phyloP scores from a whole-genome alignment of 2,113 vertebrate species.

The Epinephelus lanceolatus region DNA sequence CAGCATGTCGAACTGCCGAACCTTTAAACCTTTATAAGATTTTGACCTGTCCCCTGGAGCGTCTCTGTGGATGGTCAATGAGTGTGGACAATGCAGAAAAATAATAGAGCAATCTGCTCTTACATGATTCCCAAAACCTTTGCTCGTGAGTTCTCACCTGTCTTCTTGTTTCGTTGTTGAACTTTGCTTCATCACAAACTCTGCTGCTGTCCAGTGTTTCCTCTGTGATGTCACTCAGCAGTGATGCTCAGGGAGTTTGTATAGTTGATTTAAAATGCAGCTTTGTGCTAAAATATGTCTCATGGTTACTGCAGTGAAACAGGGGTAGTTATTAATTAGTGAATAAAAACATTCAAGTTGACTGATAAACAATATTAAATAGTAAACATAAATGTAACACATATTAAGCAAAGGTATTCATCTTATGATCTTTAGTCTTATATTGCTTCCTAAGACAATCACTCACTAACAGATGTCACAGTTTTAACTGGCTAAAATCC shows the following conservation, averaged over 20 bases:
- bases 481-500: no score
- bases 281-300: background rate
- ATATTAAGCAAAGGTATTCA: no score
- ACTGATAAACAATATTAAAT: no score
- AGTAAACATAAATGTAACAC: no score
- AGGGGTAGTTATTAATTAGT: background rate
- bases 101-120: background rate
- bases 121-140: background rate
- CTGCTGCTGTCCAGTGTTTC: conserved; percentile 28
- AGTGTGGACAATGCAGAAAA: background rate
- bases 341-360: background rate
- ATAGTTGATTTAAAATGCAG: background rate
- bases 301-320: background rate
- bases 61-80: background rate
- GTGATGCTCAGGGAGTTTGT: background rate
- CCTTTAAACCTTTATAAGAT: no score
- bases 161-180: background rate
- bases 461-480: no score
- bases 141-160: conserved; percentile 4
- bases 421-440: no score
- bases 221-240: conserved; percentile 11
- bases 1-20: no score
- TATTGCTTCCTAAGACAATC: no score
- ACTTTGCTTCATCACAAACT: background rate
- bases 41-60: background rate